Percentiles rank a stretch among this genome's conserved stretches.
Conservation (phyloP, 2,888 invertebrate genomes). For the Apamea anceps region DNA sequence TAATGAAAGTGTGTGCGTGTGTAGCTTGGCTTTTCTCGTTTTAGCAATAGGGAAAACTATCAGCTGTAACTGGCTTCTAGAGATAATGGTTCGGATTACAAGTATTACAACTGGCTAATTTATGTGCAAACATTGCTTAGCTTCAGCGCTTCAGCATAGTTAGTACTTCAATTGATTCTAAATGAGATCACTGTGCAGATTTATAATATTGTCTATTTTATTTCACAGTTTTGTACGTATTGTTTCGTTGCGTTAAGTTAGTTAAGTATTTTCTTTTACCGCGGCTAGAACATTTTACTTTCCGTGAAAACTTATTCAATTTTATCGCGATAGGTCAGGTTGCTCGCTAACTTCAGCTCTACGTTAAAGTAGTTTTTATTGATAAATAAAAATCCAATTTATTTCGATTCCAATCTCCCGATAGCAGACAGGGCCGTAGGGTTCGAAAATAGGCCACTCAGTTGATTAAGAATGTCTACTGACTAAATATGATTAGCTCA, state of each 20-base stretch:
- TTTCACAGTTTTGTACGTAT: neutral
- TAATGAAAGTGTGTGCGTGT: constrained; percentile 33
- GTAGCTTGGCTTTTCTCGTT: constrained; percentile 3
- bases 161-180: constrained; percentile 1
- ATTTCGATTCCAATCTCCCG: constrained; percentile 45
- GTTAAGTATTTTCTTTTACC: neutral
- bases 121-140: constrained; percentile 9
- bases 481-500: constrained; percentile 20
- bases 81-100: constrained; percentile 19
- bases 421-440: neutral
- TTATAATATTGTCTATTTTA: neutral
- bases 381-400: constrained; percentile 56
- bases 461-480: constrained; percentile 18
- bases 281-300: neutral
- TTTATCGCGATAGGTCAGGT: constrained; percentile 17
- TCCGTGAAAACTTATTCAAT: constrained; percentile 37
- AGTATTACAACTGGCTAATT: constrained; percentile 23
- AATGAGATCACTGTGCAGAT: neutral
- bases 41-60: constrained; percentile 21
- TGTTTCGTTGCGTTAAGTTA: neutral
- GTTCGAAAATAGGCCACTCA: constrained; percentile 31
- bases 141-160: neutral
- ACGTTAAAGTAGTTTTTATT: constrained; percentile 35
- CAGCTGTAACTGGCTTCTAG: neutral
- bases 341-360: constrained; percentile 10